Base-by-base conservation (phyloP, 2,888 invertebrate genomes). In the Steinernema hermaphroditum region DNA sequence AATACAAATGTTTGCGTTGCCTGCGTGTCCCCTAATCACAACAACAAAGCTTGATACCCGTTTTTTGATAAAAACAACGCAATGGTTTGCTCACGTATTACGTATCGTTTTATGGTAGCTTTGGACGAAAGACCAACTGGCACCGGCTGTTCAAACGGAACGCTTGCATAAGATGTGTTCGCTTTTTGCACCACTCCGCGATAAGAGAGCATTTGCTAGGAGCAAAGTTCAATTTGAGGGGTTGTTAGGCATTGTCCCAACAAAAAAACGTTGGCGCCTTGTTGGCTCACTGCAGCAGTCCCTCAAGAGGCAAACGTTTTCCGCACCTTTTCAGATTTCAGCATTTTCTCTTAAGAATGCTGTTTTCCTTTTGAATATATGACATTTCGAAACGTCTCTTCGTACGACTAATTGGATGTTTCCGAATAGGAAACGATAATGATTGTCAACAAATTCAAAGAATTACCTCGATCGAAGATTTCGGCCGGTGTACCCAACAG, bases 401-500 rank as follows among this genome's bases (percentile, higher is more conserved):
- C 37, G 4, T 12, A 37, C 37, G 12, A 8, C 6, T 37, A 37
- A 37, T 8, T 12, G 37, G 12, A 37, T 37, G 37, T 8, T 37
- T 12, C 6, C 12, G 37, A 37, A 8, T 37, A 8, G 37, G 37
- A 37, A 37, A 37, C 12, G 37, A n/a, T n/a, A n/a, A n/a, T n/a
- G n/a, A n/a, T n/a, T n/a, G n/a, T n/a, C n/a, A n/a, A n/a, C n/a
- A n/a, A n/a, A n/a, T n/a, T n/a, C n/a, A n/a, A n/a, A n/a, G n/a
- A n/a, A 16, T 46, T 62, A 62, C 62, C 62, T 62, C 62, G 29
- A 34, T 62, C 62, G 34, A 62, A 62, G 29, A 62, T 62, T 62
- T 62, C 62, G 34, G 62, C 62, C 16, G 62, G 62, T 32, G 62
- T 62, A 6, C 62, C 62, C 62, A 62, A 29, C 34, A 62, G 34